phyloP scores from a whole-genome alignment of 37 sponge, comb jelly and placozoan species.

The Cliona cf. orientalis region DNA sequence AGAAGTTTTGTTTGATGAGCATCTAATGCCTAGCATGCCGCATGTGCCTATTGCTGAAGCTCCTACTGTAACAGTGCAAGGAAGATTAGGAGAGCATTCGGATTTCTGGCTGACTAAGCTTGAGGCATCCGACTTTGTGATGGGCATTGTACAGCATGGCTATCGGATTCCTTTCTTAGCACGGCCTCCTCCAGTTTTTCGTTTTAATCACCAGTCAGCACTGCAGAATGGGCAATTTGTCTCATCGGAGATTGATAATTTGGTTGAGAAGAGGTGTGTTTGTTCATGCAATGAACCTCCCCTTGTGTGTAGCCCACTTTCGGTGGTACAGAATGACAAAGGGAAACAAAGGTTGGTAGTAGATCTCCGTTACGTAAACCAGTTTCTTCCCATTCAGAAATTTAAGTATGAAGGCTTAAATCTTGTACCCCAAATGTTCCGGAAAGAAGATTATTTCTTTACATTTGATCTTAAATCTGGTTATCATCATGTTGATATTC shows the following conservation, averaged over 20 bases:
- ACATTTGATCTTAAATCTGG: background rate
- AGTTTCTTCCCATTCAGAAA: background rate
- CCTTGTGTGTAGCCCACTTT: background rate
- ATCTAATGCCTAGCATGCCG: no score
- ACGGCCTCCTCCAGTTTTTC: background rate
- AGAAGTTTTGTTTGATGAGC: no score
- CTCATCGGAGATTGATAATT: background rate
- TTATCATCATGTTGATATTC: background rate
- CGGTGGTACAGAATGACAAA: background rate
- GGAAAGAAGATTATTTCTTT: background rate
- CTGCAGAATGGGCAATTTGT: background rate
- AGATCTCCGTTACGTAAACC: background rate
- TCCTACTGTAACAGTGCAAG: background rate
- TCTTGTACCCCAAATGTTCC: background rate
- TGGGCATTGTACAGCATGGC: background rate
- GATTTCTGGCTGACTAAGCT: background rate
- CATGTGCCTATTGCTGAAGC: no score
- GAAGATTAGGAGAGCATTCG: background rate
- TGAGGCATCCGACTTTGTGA: background rate
- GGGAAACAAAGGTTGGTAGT: background rate
- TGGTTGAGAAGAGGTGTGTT: background rate
- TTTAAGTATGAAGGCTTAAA: background rate
- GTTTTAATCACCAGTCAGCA: background rate
- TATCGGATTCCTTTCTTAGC: background rate
- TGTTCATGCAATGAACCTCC: background rate